Conservation (phyloP, 2,888 invertebrate species). For the Drosophila colorata region DNA sequence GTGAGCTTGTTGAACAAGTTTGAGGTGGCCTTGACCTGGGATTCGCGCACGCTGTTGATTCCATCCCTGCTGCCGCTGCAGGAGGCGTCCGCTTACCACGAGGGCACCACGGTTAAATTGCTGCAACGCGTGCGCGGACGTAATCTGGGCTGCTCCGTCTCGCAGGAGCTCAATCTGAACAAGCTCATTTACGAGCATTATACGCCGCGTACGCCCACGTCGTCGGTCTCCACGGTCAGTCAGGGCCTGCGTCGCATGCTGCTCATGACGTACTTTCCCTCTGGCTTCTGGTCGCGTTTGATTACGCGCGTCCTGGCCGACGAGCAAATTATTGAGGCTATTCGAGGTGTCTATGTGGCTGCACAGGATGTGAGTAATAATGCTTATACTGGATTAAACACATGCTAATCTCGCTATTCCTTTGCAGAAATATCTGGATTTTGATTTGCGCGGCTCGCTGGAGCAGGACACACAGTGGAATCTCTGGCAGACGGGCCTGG, state of each 20-base stretch:
- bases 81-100: conserved; percentile 86
- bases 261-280: conserved; percentile 98
- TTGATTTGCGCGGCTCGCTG: conserved; percentile 81
- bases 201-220: conserved; percentile 27
- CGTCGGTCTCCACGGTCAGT: conserved; percentile 18
- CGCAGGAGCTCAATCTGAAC: conserved; percentile 82
- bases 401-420: background rate
- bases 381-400: background rate
- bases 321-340: conserved; percentile 92
- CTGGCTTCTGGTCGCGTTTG: conserved; percentile 98
- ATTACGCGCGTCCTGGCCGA: conserved; percentile 97
- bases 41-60: conserved; percentile 94
- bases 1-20: conserved; percentile 97
- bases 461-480: conserved; percentile 91
- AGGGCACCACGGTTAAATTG: conserved; percentile 83
- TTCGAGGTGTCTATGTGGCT: conserved; percentile 89
- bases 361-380: conserved; percentile 88
- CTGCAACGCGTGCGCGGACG: conserved; percentile 83
- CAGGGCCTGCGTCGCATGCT: conserved; percentile 88
- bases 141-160: conserved; percentile 81
- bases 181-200: conserved; percentile 78
- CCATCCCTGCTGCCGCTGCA: conserved; percentile 95
- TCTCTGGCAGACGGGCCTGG: conserved; percentile 96
- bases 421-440: conserved; percentile 77
- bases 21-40: conserved; percentile 98